Conservation (phyloP, 2,113 vertebrate species). For the Riparia riparia region DNA sequence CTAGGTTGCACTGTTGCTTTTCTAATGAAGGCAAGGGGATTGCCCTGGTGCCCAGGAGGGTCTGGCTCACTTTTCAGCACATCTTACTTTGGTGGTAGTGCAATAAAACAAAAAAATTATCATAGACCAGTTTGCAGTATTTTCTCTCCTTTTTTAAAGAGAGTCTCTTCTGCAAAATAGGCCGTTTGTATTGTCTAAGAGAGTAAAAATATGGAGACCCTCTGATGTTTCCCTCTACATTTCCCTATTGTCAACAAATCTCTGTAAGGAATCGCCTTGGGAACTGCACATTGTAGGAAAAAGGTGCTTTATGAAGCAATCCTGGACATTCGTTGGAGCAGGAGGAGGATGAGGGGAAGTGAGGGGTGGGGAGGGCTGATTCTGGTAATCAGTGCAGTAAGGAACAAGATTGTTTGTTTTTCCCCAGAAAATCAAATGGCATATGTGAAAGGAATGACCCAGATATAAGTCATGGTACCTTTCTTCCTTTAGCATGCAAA, state of each 20-base stretch:
- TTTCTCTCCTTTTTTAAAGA: not conserved
- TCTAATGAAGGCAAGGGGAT: not conserved
- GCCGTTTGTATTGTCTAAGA: not conserved
- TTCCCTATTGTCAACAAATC: not conserved
- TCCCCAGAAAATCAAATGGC: not conserved
- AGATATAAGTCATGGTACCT: not conserved
- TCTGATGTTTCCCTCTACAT: not conserved
- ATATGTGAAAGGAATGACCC: not conserved
- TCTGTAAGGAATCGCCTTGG: constrained; percentile 4
- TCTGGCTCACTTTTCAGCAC: not conserved
- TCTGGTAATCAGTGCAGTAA: not conserved
- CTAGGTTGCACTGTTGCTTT: constrained; percentile 51
- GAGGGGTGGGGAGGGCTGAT: not conserved
- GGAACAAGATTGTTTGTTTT: not conserved
- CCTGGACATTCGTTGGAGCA: not conserved
- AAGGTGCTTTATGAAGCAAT: constrained; percentile 25
- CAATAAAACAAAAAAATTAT: not conserved
- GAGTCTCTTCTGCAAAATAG: not conserved
- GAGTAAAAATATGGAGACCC: not conserved
- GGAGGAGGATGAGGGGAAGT: too few species aligned
- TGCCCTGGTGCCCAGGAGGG: not conserved
- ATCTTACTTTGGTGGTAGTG: not conserved
- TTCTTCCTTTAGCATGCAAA: not conserved
- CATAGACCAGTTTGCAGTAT: not conserved
- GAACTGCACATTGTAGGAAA: not conserved